phyloP scores from a whole-genome alignment of 2,888 invertebrate species.

The Apodemia mormo region DNA sequence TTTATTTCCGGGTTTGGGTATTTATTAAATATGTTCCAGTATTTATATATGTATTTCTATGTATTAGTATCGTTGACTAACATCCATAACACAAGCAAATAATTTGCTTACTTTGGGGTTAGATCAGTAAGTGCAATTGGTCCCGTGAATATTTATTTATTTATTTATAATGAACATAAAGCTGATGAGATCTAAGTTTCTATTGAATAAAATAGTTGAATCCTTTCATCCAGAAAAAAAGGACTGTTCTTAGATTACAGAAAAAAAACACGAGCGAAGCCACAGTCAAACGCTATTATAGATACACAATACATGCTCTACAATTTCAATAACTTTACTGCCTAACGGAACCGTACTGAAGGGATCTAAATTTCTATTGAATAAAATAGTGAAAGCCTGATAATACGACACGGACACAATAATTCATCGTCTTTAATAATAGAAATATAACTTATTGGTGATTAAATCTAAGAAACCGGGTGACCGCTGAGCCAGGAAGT shows the following conservation, averaged over 20 bases:
- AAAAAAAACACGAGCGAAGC: not conserved
- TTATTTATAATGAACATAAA: not conserved
- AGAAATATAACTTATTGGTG: slow-evolving; percentile 9
- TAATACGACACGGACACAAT: not conserved
- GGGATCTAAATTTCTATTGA: slow-evolving; percentile 2
- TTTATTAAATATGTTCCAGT: too few relatives aligned
- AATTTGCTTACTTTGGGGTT: too few relatives aligned
- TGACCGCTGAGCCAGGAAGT: slow-evolving; percentile 28
- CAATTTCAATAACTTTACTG: not conserved
- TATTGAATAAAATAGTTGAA: too few relatives aligned
- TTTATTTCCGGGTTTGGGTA: too few relatives aligned
- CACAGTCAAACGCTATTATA: not conserved
- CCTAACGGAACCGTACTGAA: not conserved
- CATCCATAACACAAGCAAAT: too few relatives aligned
- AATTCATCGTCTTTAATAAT: slow-evolving; percentile 9
- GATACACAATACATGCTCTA: not conserved
- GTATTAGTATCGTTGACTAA: not conserved
- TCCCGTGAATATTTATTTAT: too few relatives aligned
- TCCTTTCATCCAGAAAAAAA: too few relatives aligned
- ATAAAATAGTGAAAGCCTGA: slow-evolving; percentile 1
- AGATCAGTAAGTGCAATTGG: too few relatives aligned
- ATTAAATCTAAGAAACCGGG: slow-evolving; percentile 19
- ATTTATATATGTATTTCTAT: too few relatives aligned
- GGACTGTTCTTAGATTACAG: too few relatives aligned
- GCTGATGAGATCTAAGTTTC: not conserved